phyloP scores from a whole-genome alignment of 2,113 vertebrate species.

The Turnix velox region DNA sequence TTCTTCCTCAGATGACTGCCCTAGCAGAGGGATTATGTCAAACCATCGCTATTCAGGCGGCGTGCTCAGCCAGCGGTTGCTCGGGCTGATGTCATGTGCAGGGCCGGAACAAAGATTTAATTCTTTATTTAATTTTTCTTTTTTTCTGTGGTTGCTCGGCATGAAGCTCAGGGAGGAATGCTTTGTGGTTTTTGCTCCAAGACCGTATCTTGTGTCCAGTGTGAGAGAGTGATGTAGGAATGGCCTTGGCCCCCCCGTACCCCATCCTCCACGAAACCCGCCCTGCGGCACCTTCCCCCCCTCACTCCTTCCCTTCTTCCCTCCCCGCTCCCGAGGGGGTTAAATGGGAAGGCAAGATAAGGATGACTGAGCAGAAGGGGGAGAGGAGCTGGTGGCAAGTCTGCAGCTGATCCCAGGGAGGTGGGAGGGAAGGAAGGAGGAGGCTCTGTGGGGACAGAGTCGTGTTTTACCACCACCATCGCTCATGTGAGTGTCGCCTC shows the following conservation, averaged over 20 bases:
- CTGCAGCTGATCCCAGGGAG: slow-evolving; percentile 6
- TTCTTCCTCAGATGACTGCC: background rate
- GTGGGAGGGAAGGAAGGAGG: slow-evolving; percentile 24
- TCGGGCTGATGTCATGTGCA: slow-evolving; percentile 38
- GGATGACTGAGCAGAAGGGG: slow-evolving; percentile 33
- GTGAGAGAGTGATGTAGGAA: background rate
- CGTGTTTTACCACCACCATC: slow-evolving; percentile 43
- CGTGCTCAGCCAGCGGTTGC: background rate
- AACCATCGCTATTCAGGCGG: background rate
- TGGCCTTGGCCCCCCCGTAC: background rate
- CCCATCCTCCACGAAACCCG: no score
- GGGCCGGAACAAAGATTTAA: slow-evolving; percentile 2
- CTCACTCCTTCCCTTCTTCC: background rate
- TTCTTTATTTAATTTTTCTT: background rate
- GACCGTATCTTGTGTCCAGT: fast-evolving
- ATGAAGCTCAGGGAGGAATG: background rate
- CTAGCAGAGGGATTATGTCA: background rate
- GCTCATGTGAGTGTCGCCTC: background rate
- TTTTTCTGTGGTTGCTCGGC: background rate
- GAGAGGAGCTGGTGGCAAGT: background rate
- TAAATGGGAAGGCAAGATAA: slow-evolving; percentile 41
- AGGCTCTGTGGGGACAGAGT: slow-evolving; percentile 21
- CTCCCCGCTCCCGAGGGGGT: background rate
- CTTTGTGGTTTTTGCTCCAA: background rate
- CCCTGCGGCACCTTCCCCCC: no score